Base-by-base conservation (phyloP, 2,888 invertebrate species). In the Eurytoma adleriae region DNA sequence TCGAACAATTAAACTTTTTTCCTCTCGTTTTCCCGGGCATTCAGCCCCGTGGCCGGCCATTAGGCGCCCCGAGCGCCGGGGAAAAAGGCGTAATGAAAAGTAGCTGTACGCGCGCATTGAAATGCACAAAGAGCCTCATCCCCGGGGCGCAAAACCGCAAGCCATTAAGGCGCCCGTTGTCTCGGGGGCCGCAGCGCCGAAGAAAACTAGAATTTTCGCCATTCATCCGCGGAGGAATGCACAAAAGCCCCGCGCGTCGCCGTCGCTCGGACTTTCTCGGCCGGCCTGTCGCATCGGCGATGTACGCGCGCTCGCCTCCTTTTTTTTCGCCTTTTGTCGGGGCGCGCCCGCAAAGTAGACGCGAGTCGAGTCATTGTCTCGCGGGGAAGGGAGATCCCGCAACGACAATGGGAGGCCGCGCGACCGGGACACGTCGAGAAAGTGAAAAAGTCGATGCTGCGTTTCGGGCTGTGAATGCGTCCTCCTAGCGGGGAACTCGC, bases 201-300 rank as follows among this genome's bases (percentile, higher is more conserved):
- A n/a, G 14, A 78, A 67, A 69, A 73, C 69, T 66, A 74, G 67
- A 78, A 68, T 78, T 74, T 78, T 70, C 74, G 69, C 61, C 69
- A 77, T 80, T 80, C 75, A 67, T 67, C 62, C 18, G 30, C 0
- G 16, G 40, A 30, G 40, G 30, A 52, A 72, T 50, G 50, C 48
- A 56, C 72, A 78, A 78, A 73, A 73, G 72, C 16, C 24, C 59
- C 20, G 3, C 57, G 24, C 40, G 7, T 69, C 69, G 30, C 54
- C 76, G 40, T 40, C 54, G 10, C 20, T 30, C 24, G 12, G 61
- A 24, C 18, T 64, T 40, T 64, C 64, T 40, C 40, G 18, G 50
- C 20, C 57, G 2, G 30, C 30, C n/a, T n/a, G 40, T 2, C 40
- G 40, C 40, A 40, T 40, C 40, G 40, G 5, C 40, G 40, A 40